These are phyloP conservation scores for Calidris pygmaea DNA, from an alignment of 2,113 vertebrate species.

Conservation along the genomic window DNA sequence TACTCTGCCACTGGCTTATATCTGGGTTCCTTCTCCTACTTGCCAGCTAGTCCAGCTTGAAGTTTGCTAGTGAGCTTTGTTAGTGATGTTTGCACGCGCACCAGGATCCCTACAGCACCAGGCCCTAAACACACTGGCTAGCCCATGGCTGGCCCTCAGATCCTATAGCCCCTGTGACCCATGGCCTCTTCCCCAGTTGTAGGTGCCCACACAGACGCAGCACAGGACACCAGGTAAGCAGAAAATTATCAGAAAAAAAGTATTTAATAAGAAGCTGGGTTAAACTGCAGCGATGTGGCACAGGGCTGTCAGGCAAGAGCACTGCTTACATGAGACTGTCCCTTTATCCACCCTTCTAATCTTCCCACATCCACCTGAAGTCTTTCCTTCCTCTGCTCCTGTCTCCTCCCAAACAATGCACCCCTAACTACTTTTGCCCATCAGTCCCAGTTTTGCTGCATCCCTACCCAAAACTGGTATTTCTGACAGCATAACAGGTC, in stretches of 20 bases:
- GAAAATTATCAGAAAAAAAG: background rate
- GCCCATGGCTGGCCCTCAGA: background rate
- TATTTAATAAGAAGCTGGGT: background rate
- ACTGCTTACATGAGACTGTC: background rate
- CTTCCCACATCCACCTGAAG: background rate
- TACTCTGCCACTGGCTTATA: background rate
- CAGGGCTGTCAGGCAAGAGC: background rate
- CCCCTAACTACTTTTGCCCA: background rate
- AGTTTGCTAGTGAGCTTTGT: background rate
- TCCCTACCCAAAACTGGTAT: background rate
- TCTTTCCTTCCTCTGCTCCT: background rate
- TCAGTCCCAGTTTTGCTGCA: background rate
- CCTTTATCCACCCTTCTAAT: background rate
- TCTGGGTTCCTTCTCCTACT: background rate
- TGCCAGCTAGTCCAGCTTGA: background rate
- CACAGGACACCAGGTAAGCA: background rate
- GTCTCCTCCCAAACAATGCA: background rate
- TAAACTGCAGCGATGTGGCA: background rate
- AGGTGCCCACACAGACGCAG: background rate
- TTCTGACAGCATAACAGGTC: background rate
- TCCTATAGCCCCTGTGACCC: background rate
- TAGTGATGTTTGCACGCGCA: rapidly evolving
- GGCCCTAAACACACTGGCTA: background rate
- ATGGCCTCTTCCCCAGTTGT: background rate
- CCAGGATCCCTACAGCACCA: rapidly evolving